Evolutionary conservation across 2,888 invertebrate genomes (phyloP), one percentile per base, ranked within the genome.

Genomic region (Drosophila parthenogenetica): DNA sequence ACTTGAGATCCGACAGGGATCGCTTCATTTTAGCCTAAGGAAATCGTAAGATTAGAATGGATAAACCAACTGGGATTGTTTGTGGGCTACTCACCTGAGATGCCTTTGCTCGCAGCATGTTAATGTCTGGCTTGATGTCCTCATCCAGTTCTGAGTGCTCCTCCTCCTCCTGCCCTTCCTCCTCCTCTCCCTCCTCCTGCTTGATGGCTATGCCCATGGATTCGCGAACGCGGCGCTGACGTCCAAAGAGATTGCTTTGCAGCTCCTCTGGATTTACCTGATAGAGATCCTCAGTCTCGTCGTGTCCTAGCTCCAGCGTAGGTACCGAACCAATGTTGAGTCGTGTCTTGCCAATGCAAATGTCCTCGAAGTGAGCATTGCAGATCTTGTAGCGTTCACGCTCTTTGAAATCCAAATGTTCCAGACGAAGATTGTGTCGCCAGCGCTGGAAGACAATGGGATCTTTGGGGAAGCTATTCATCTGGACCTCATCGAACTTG

Each of bases 391-490:
- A 91, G 49, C 87, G 87, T 13, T 91, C 90, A 8, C 90, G 87
- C 29, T 91, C 90, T 39, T 79, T 84, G 37, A 90, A 91, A 25
- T 78, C 73, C 0, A 91, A 69, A 48, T 88, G 81, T 0, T 90
- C 89, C 19, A 90, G 60, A 0, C 87, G 89, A 0, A 90, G 74
- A 64, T 90, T 90, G 57, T 90, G 91, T 5, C 83, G 84, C 90
- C 90, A 90, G 17, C 84, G 84, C 32, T 84, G 68, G 46, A 90
- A 90, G 5, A 81, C 58, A 5, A 63, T 53, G 0, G 75, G 55
- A 49, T 89, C 82, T 59, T 91, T 91, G 35, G 90, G 90, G 29
- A 90, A 90, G 61, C 91, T 91, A 51, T 90, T 91, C 89, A 90
- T 85, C 62, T 91, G 91, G 1, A 81, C 91, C 19, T 90, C 90